Evolutionary conservation across 2,113 vertebrate genomes (phyloP), one percentile per base, ranked within the genome.

Genomic region (Corythaeola cristata): DNA sequence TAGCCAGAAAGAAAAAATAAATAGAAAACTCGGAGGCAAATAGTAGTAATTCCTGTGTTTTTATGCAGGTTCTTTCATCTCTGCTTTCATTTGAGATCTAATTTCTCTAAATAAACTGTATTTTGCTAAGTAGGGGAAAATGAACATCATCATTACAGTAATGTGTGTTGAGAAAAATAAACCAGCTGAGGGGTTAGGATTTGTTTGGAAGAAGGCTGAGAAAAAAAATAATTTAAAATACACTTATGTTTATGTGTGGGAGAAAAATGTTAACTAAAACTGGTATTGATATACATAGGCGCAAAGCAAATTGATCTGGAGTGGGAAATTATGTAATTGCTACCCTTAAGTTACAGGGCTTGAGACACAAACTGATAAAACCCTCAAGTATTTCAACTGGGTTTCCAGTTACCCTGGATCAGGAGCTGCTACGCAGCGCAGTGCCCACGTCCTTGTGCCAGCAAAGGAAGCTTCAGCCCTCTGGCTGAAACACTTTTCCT

Each of bases 391-490:
- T 78, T 89, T 85, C 26, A 30, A 1, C 1, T 37, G 13, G 32
- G 18, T 89, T 83, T 89, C 32, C 28, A 50, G 22, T 63, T 21
- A 24, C 37, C 15, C 47, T 59, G 50, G 44, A 67, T n/a, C 17
- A 5, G 4, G 56, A 84, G 60, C 45, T 58, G 35, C 35, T 16
- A 0, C 0, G 2, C 12, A 4, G 27, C 30, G 19, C 26, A 27
- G 20, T 24, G 72, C 20, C 30, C n/a, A 22, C 0, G 3, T n/a
- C 21, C 21, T 55, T n/a, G 13, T 44, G 60, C 24, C 55, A 26
- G 10, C 52, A 52, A 52, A 78, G 13, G n/a, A 55, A 84, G 9
- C 4, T 52, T 75, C 62, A 89, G 17, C 12, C 21, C 12, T 44
- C 35, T 44, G 35, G 4, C 32, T 89, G 59, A 64, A 71, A 82